phyloP scores from a whole-genome alignment of 2,113 vertebrate genomes.

The Rhabdornis inornatus region DNA sequence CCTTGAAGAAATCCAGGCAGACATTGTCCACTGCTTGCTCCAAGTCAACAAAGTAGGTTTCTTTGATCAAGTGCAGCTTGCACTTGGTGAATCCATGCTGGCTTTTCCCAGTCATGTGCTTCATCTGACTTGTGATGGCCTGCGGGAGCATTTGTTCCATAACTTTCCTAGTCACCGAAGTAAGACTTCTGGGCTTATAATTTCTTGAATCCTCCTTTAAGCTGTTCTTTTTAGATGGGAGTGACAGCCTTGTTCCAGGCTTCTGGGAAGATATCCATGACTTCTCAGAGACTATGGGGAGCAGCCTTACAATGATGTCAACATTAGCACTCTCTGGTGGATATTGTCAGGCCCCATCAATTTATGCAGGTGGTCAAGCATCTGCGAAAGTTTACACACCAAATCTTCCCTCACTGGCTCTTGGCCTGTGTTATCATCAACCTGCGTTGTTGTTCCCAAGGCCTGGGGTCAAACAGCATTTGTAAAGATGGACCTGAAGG shows the following conservation, averaged over 20 bases:
- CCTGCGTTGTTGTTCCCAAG: not conserved
- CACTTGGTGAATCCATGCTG: not conserved
- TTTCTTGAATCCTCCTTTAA: not conserved
- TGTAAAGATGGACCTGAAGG: not conserved
- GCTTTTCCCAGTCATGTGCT: not conserved
- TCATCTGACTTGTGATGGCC: not conserved
- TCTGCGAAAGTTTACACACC: not conserved
- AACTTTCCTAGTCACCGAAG: not conserved
- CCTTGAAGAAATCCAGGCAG: not conserved
- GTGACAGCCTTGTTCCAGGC: not conserved
- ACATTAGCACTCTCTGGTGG: not conserved
- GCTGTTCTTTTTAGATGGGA: rapidly evolving
- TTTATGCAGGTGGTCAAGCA: not conserved
- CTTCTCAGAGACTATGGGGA: not conserved
- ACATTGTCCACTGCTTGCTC: not conserved
- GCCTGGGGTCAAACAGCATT: not conserved
- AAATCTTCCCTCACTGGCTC: not conserved
- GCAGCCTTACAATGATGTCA: not conserved
- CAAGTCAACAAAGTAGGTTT: too few relatives aligned
- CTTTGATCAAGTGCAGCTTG: too few relatives aligned
- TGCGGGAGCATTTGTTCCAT: not conserved
- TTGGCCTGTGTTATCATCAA: not conserved
- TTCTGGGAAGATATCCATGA: not conserved
- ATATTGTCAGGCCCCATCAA: not conserved
- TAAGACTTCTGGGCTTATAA: not conserved